These are phyloP conservation scores for Epistrophe eligans DNA, from an alignment of 2,888 invertebrate genomes.

Conservation along the genomic window DNA sequence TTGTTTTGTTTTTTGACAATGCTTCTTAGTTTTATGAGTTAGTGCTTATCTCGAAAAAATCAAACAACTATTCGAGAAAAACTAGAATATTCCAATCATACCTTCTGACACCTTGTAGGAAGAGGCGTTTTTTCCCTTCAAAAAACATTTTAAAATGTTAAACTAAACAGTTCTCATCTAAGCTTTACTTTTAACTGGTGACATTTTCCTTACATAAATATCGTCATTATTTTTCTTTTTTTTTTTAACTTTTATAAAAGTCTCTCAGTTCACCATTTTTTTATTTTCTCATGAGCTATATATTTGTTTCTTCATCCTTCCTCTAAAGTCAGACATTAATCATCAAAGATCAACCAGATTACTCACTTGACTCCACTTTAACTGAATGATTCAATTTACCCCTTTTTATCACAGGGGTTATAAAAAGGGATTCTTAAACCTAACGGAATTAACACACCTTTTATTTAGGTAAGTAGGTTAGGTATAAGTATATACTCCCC, in stretches of 20 bases:
- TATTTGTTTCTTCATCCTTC: not conserved
- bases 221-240: too few relatives aligned
- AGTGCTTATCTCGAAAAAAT: too few relatives aligned
- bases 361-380: slow-evolving; percentile 23
- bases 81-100: too few relatives aligned
- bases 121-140: too few relatives aligned
- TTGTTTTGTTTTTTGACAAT: too few relatives aligned
- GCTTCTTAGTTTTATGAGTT: too few relatives aligned
- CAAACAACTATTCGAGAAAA: too few relatives aligned
- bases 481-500: not conserved
- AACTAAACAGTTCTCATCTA: too few relatives aligned
- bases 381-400: slow-evolving; percentile 20
- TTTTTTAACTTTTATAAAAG: not conserved
- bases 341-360: slow-evolving; percentile 34
- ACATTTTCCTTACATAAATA: too few relatives aligned
- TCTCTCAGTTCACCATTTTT: not conserved
- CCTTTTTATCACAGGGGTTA: not conserved
- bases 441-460: slow-evolving; percentile 9
- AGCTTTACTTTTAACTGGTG: too few relatives aligned
- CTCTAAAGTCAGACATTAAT: not conserved
- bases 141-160: too few relatives aligned
- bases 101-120: too few relatives aligned
- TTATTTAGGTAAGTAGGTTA: not conserved
- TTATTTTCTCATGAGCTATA: not conserved
- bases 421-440: slow-evolving; percentile 9